A percentile compares a stretch with the other conserved stretches of the same genome.
Conservation (phyloP, 2,113 vertebrate genomes). For the Ciconia boyciana region DNA sequence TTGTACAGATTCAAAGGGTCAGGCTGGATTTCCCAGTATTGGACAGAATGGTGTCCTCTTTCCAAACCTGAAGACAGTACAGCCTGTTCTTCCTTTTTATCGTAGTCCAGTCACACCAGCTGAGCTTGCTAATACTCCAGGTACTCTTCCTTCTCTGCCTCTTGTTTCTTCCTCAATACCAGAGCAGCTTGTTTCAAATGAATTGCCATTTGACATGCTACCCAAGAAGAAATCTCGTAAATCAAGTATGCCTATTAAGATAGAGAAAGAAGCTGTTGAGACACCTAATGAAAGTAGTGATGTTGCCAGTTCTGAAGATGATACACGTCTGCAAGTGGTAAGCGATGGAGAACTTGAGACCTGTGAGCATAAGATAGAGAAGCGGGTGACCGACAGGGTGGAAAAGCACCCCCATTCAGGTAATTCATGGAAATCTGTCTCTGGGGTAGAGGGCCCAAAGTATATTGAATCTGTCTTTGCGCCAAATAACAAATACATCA, state of each 20-base stretch:
- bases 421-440: conserved; percentile 50
- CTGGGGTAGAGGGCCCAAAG: conserved; percentile 60
- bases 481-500: conserved; percentile 38
- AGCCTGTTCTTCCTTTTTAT: conserved; percentile 95
- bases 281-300: conserved; percentile 69
- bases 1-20: conserved; percentile 81
- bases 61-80: conserved; percentile 93
- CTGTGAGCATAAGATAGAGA: conserved; percentile 59
- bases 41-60: conserved; percentile 91
- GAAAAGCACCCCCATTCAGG: conserved; percentile 53
- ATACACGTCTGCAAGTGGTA: conserved; percentile 67
- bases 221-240: conserved; percentile 99
- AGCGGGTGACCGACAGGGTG: conserved; percentile 16
- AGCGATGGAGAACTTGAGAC: conserved; percentile 71
- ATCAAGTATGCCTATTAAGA: conserved; percentile 98
- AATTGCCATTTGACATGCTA: conserved; percentile 75
- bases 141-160: conserved; percentile 90
- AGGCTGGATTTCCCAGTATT: conserved; percentile 72
- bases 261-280: conserved; percentile 87
- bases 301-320: conserved; percentile 82
- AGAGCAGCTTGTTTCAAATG: conserved; percentile 75
- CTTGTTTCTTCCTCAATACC: conserved; percentile 88
- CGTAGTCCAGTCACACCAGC: conserved; percentile 91
- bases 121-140: conserved; percentile 92
- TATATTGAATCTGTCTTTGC: conserved; percentile 51